Conservation (phyloP, 2,113 vertebrate species). For the Alaudala cheleensis region DNA sequence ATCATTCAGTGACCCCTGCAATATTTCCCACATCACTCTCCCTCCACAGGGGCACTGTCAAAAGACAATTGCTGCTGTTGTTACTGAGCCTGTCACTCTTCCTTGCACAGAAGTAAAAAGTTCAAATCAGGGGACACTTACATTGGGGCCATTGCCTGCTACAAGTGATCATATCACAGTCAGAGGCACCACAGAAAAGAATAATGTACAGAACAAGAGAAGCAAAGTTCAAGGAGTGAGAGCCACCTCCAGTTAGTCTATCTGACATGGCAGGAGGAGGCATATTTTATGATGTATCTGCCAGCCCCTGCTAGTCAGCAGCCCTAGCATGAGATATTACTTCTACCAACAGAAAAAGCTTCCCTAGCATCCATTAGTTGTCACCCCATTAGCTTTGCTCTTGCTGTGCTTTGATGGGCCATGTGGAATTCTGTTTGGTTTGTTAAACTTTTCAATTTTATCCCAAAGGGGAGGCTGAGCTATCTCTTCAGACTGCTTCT, state of each 20-base stretch:
- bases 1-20: neutral
- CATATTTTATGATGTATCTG: rapidly evolving
- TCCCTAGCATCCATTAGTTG: rapidly evolving
- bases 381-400: neutral
- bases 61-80: neutral
- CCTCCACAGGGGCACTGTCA: neutral
- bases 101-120: neutral
- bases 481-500: neutral
- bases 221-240: neutral
- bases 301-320: neutral
- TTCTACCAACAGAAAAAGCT: neutral
- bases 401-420: rapidly evolving
- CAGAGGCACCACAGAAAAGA: neutral
- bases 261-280: neutral
- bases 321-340: neutral
- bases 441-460: neutral
- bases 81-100: rapidly evolving
- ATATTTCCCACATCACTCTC: neutral
- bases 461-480: rapidly evolving
- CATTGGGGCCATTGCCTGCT: rapidly evolving
- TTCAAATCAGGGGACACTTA: neutral
- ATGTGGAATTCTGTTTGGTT: neutral
- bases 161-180: rapidly evolving
- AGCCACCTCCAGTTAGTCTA: neutral
- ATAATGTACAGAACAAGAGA: neutral